Evolutionary conservation across 2,113 vertebrate species (phyloP), one percentile per base, ranked within the genome.

Genomic region (Spilogale gracilis): DNA sequence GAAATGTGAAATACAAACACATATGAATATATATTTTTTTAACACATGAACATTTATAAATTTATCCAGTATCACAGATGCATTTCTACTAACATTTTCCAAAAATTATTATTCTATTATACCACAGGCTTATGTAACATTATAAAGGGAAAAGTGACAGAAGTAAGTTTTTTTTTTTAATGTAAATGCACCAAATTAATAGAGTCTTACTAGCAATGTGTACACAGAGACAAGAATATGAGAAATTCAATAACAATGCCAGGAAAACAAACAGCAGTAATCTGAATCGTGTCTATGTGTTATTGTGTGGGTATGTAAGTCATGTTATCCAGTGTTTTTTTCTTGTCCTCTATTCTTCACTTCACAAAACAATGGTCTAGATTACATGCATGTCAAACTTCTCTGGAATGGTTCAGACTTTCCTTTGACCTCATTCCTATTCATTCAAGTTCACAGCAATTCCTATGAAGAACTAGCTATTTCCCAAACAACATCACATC

Each of bases 1-100:
- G 73, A 81, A 93, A 73, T 91, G 13, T 73, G 32, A 97, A 96
- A 54, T 8, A 21, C 52, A 9, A 17, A 25, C 63, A 81, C 4
- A 74, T 12, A 45, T 18, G 5, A 43, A 4, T 8, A 20, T 67
- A 6, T 82, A 89, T 98, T 96, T 7, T 25, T 60, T 95, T 96
- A 48, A 96, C 93, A 74, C 1, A 95, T 90, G 45, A 65, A 23
- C 3, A 10, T 58, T 79, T 81, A 16, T 89, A 14, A 78, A 60
- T 76, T 96, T 38, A 56, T 89, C 9, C 63, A 58, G 2, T 11
- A 74, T 48, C 1, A 43, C 21, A 86, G 38, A 95, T 89, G 25
- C 0, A 32, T 94, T 97, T 85, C 25, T 5, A 45, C 67, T 38
- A 69, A 20, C 25, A 48, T 50, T 74, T 76, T 74, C 3, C 97